phyloP scores from a whole-genome alignment of 2,113 vertebrate genomes.

The Euleptes europaea region DNA sequence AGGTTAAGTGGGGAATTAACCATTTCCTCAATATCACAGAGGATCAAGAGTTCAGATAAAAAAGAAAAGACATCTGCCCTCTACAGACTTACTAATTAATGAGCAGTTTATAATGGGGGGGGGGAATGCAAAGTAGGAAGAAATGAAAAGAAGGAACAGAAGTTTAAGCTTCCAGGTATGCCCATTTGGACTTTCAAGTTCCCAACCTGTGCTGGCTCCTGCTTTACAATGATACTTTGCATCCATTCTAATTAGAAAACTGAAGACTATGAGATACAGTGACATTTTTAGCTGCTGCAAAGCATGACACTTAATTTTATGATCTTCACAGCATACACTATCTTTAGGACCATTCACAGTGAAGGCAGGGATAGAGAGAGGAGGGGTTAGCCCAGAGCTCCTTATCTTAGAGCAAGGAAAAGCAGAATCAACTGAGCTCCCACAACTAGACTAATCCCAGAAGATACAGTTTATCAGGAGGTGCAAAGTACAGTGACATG shows the following conservation, averaged over 20 bases:
- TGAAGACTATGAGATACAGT: neutral
- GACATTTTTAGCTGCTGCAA: neutral
- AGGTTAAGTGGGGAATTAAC: neutral
- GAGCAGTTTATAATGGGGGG: neutral
- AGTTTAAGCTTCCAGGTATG: neutral
- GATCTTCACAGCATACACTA: conserved; percentile 15
- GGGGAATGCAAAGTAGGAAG: neutral
- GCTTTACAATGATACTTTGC: neutral
- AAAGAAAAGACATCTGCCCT: neutral
- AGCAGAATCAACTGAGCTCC: neutral
- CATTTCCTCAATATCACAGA: neutral
- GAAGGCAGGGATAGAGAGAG: neutral
- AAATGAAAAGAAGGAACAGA: neutral
- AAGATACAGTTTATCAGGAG: neutral
- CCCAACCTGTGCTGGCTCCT: neutral
- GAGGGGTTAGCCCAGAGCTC: neutral
- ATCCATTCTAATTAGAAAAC: neutral
- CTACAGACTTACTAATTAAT: neutral
- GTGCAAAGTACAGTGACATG: neutral
- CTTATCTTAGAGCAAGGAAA: neutral
- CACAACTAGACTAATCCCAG: neutral
- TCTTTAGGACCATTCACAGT: neutral
- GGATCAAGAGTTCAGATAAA: no score
- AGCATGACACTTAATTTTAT: neutral
- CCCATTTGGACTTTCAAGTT: neutral